Evolutionary conservation across 2,797 vertebrate genomes (phyloP).

Genomic region (Coendou prehensilis): DNA sequence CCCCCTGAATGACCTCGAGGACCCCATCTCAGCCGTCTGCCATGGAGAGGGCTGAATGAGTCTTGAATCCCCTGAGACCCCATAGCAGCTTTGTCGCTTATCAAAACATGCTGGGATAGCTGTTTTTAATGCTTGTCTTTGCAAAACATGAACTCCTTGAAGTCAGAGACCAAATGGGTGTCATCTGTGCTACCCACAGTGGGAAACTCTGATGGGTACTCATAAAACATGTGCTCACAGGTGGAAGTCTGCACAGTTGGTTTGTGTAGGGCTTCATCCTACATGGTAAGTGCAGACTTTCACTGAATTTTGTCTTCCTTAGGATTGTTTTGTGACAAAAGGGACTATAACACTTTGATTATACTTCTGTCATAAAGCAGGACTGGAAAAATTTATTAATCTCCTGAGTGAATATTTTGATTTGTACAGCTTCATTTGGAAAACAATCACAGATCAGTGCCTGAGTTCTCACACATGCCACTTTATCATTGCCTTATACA

Average conservation of each 20-base stretch:
- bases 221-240: rapidly evolving
- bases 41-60: rapidly evolving
- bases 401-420: neutral
- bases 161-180: neutral
- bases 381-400: neutral
- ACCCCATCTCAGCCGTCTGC: neutral
- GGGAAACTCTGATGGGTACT: neutral
- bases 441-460: neutral
- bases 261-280: neutral
- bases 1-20: rapidly evolving
- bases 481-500: neutral
- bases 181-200: rapidly evolving
- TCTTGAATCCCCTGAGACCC: neutral
- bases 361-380: neutral
- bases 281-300: neutral
- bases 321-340: neutral
- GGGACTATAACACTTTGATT: neutral
- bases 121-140: neutral
- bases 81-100: neutral
- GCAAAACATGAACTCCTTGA: neutral
- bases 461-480: neutral
- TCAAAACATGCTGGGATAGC: neutral
- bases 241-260: neutral
- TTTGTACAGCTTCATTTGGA: neutral
- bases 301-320: neutral